These are phyloP conservation scores for Stenodema calcarata DNA, from an alignment of 2,888 invertebrate genomes.

Conservation along the genomic window DNA sequence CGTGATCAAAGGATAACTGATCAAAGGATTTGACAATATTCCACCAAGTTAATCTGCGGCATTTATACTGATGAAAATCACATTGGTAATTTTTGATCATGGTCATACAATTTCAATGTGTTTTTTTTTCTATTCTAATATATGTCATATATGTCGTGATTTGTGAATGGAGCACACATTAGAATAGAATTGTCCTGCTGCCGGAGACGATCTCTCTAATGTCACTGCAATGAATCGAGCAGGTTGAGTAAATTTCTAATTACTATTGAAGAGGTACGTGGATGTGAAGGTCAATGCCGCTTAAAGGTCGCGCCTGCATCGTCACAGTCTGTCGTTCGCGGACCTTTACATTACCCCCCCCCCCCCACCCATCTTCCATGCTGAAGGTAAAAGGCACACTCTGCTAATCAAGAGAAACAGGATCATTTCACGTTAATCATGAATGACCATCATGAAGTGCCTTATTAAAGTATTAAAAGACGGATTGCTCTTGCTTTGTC, in stretches of 20 bases:
- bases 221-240: constrained; percentile 22
- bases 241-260: constrained; percentile 27
- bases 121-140: neutral
- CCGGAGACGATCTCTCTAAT: neutral
- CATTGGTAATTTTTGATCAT: no score
- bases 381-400: neutral
- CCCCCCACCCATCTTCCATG: neutral
- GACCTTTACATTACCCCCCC: neutral
- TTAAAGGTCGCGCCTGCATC: constrained; percentile 3
- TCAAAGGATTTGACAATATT: no score
- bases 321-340: constrained; percentile 15
- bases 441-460: no score
- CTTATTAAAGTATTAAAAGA: no score
- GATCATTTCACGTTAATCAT: neutral
- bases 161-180: no score
- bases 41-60: no score
- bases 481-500: no score
- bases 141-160: neutral
- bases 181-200: neutral
- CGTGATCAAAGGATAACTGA: no score
- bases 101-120: no score
- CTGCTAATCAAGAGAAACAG: neutral
- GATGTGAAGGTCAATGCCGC: constrained; percentile 41
- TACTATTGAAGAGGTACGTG: constrained; percentile 8
- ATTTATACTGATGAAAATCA: no score